Evolutionary conservation across 2,888 invertebrate species (phyloP).

Genomic region (Gisinianus flammeolus): DNA sequence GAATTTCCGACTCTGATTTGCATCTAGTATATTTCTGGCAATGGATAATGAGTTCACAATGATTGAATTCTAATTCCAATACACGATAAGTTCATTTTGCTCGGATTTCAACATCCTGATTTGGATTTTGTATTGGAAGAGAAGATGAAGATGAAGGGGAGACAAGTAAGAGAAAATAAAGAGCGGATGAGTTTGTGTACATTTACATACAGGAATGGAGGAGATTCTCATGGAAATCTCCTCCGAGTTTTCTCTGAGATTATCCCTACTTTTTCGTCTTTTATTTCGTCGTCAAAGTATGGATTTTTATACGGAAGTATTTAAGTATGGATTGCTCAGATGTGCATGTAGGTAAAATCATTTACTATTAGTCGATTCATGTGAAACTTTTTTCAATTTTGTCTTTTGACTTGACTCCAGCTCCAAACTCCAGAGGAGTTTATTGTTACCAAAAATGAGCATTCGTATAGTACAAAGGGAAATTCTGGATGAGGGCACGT

Average conservation of each 20-base stretch:
- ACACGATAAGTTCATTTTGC: conserved; percentile 9
- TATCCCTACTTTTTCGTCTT: conserved; percentile 6
- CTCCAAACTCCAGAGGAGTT: too few relatives aligned
- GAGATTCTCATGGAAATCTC: not conserved
- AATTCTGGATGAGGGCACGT: too few relatives aligned
- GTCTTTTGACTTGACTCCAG: too few relatives aligned
- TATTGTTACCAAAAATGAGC: too few relatives aligned
- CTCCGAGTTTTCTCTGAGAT: not conserved
- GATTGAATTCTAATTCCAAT: conserved; percentile 19
- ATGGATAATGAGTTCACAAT: not conserved
- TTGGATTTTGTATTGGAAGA: conserved; percentile 1
- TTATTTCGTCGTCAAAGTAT: too few relatives aligned
- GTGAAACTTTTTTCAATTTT: too few relatives aligned
- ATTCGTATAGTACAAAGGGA: too few relatives aligned
- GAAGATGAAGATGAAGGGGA: not conserved
- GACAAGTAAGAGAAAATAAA: not conserved
- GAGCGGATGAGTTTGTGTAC: not conserved
- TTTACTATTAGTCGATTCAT: too few relatives aligned
- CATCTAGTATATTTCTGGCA: not conserved
- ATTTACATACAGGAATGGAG: not conserved
- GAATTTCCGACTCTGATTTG: conserved; percentile 6
- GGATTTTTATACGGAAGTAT: too few relatives aligned
- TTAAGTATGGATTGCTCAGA: too few relatives aligned
- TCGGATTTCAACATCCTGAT: not conserved
- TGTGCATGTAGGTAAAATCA: too few relatives aligned